These are phyloP conservation scores for Polypedilum pembai DNA, from an alignment of 1,140 invertebrate species.

Conservation along the genomic window DNA sequence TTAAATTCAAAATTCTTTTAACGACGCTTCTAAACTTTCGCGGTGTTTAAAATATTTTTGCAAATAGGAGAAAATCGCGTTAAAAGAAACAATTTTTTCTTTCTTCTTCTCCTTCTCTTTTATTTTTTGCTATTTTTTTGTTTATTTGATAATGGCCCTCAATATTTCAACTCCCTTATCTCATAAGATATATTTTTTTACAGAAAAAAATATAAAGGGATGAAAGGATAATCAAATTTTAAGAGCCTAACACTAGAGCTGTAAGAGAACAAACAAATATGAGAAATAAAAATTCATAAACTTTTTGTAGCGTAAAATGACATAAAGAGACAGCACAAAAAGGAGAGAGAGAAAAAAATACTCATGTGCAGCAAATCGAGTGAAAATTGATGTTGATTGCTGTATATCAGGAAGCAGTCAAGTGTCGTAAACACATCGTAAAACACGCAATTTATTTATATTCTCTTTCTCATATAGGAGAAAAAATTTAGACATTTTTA, in stretches of 20 bases:
- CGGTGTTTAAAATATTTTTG: too few relatives aligned
- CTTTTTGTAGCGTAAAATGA: slow-evolving; percentile 21
- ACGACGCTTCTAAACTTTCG: too few relatives aligned
- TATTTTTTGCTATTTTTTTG: not conserved
- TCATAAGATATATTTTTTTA: not conserved
- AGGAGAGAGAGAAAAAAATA: not conserved
- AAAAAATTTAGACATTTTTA: slow-evolving; percentile 23
- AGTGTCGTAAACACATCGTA: slow-evolving; percentile 26
- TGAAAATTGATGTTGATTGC: slow-evolving; percentile 28
- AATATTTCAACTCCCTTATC: slow-evolving; percentile 18
- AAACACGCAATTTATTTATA: slow-evolving; percentile 25
- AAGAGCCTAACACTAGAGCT: not conserved
- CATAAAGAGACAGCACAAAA: not conserved
- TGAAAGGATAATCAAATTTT: slow-evolving; percentile 27
- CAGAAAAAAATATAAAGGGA: not conserved
- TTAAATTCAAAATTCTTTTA: too few relatives aligned
- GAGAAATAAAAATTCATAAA: slow-evolving; percentile 25
- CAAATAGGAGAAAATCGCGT: too few relatives aligned
- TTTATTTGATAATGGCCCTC: slow-evolving; percentile 12
- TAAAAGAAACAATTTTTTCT: too few relatives aligned
- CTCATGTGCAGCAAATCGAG: slow-evolving; percentile 14
- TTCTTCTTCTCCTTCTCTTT: not conserved
- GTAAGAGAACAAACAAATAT: not conserved
- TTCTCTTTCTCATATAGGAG: not conserved
- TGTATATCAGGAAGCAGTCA: slow-evolving; percentile 22